Percentiles rank a stretch among this genome's conserved stretches.
Conservation (phyloP, 2,888 invertebrate species). For the Callosobruchus maculatus region DNA sequence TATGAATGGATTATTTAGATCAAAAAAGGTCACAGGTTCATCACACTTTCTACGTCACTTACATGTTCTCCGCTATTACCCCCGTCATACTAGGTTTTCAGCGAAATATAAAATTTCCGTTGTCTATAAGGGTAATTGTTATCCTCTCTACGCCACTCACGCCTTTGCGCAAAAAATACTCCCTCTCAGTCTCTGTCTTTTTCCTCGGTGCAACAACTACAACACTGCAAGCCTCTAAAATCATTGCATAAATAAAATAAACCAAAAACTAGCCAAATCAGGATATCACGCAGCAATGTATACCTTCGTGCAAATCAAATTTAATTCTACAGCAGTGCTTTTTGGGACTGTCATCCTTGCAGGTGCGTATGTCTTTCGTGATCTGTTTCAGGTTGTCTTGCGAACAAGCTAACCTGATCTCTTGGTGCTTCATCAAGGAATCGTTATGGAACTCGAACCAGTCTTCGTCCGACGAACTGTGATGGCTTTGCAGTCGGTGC, state of each 20-base stretch:
- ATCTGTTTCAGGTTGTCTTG: not conserved
- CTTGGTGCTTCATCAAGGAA: conserved; percentile 2
- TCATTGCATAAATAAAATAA: conserved; percentile 18
- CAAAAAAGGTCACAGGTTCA: too few relatives aligned
- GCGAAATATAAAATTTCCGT: too few relatives aligned
- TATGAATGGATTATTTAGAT: too few relatives aligned
- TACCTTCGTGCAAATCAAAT: conserved; percentile 15
- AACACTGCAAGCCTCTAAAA: conserved; percentile 11
- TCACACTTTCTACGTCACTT: too few relatives aligned
- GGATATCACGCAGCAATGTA: conserved; percentile 28
- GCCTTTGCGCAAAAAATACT: not conserved
- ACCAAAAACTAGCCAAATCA: conserved; percentile 25
- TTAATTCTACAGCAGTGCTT: conserved; percentile 7
- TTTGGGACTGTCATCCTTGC: not conserved
- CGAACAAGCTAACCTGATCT: not conserved
- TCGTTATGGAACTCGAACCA: conserved; percentile 49
- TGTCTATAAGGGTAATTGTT: too few relatives aligned
- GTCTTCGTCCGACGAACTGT: conserved; percentile 50
- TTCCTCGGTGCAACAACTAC: not conserved
- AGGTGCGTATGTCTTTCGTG: conserved; percentile 9
- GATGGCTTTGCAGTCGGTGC: conserved; percentile 46
- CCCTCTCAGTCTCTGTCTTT: not conserved
- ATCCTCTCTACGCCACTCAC: too few relatives aligned
- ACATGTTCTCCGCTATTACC: too few relatives aligned
- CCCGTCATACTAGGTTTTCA: too few relatives aligned